Conservation (phyloP, 2,888 invertebrate species). For the Lasioglossum morio region DNA sequence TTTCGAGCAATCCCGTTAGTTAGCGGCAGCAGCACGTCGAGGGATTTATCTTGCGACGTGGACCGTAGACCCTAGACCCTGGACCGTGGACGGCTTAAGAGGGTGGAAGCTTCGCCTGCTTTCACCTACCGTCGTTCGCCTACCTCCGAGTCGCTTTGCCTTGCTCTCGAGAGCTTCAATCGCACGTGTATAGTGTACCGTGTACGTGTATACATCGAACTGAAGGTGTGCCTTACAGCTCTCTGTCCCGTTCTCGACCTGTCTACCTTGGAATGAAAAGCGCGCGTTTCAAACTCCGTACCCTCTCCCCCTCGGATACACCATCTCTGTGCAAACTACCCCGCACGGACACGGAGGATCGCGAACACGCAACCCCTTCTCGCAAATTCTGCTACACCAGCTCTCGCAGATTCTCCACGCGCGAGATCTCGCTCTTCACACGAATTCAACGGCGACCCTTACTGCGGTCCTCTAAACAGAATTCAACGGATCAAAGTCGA, state of each 20-base stretch:
- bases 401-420: background rate
- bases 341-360: background rate
- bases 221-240: background rate
- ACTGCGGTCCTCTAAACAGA: background rate
- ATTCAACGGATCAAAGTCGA: no score
- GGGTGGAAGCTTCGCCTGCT: constrained; percentile 59
- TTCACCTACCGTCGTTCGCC: constrained; percentile 42
- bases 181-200: constrained; percentile 29
- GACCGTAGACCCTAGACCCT: constrained; percentile 61
- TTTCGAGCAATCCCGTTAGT: constrained; percentile 77
- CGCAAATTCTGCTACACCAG: background rate
- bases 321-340: background rate
- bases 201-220: background rate
- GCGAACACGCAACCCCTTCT: background rate
- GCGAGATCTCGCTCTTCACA: background rate
- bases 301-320: background rate
- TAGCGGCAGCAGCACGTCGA: constrained; percentile 76
- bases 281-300: background rate
- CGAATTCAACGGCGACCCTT: background rate
- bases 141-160: constrained; percentile 27
- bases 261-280: background rate
- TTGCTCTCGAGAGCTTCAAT: constrained; percentile 42
- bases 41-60: constrained; percentile 76
- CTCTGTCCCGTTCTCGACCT: background rate
- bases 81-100: constrained; percentile 73